Evolutionary conservation across 2,888 invertebrate genomes (phyloP), one percentile per base, ranked within the genome.

Genomic region (Diarsia dahlii): DNA sequence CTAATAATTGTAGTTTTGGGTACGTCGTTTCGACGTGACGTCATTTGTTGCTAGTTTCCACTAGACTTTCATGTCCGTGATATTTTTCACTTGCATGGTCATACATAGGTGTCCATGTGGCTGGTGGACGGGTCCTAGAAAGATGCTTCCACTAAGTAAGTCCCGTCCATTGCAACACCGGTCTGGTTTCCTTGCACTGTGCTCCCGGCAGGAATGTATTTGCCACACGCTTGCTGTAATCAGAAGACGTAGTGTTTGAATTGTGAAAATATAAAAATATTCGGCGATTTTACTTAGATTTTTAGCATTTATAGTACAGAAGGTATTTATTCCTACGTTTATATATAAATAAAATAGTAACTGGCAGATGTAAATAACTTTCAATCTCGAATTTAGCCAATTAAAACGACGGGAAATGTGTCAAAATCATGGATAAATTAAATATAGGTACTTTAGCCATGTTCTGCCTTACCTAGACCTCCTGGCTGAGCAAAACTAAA

Each of bases 201-300:
- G 92, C 98, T 97, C 88, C 98, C 98, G 86, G 98, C 98, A 90
- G 98, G 98, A 97, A 98, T 98, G 97, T 98, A 98, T 96, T 98
- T 98, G 92, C 98, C 98, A 95, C 98, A 98, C 88, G 98, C 98
- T 97, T 98, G 97, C 97, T 98, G 97, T 92, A 96, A 96, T 88
- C 83, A 84, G 86, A 89, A 89, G 77, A 86, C 71, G 66, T 12
- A 50, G 68, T 46, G 72, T 84, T 83, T 85, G 54, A 84, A 76
- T 75, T 67, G n/a, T 52, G 73, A 64, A 56, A 46, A 58, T 39
- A 48, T 52, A 23, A 62, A 64, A 54, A 54, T 10, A 48, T 15
- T 9, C 3, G 52, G n/a, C 2, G 10, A 20, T 12, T 64, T 23
- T 50, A 58, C 9, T 13, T 1, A 48, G 18, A 23, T 39, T 1